A percentile compares a stretch with the other conserved stretches of the same genome.
Evolutionary conservation across 2,888 invertebrate species (phyloP).

Genomic region (Aquatica leii): DNA sequence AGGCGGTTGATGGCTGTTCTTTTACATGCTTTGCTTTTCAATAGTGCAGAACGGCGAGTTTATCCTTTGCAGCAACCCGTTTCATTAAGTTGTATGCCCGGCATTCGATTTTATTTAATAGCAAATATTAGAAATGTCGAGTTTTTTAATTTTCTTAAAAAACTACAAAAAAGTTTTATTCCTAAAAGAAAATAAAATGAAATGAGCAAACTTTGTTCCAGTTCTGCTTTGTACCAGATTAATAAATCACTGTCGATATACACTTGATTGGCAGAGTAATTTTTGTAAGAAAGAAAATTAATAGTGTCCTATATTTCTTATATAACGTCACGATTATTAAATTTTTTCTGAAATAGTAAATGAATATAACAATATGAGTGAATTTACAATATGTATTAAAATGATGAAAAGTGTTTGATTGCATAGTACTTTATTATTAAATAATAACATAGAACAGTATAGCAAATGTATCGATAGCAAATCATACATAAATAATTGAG

Average conservation of each 20-base stretch:
- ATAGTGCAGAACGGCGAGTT: conserved; percentile 43
- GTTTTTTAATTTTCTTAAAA: conserved; percentile 18
- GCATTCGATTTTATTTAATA: conserved; percentile 34
- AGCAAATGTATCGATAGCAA: conserved; percentile 19
- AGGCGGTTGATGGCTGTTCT: conserved; percentile 52
- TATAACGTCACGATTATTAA: conserved; percentile 15
- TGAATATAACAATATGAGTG: too few relatives aligned
- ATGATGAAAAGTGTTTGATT: too few relatives aligned
- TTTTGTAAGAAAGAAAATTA: conserved; percentile 36
- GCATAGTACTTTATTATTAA: conserved; percentile 2
- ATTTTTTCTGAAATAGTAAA: too few relatives aligned
- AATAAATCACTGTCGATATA: conserved; percentile 36
- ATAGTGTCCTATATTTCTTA: conserved; percentile 28
- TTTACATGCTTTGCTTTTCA: conserved; percentile 53
- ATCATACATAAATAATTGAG: conserved; percentile 33
- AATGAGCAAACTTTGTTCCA: conserved; percentile 27
- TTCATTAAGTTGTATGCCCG: conserved; percentile 36
- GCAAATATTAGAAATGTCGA: conserved; percentile 32
- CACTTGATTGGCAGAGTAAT: conserved; percentile 36
- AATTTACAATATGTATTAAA: too few relatives aligned
- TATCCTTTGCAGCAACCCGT: conserved; percentile 37
- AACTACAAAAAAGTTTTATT: conserved; percentile 16
- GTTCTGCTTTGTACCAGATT: conserved; percentile 35
- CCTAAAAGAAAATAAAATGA: conserved; percentile 18
- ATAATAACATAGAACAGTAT: conserved; percentile 20